These are phyloP conservation scores for Bryconaethiops microstoma DNA, from an alignment of 2,797 vertebrate species.

Conservation along the genomic window DNA sequence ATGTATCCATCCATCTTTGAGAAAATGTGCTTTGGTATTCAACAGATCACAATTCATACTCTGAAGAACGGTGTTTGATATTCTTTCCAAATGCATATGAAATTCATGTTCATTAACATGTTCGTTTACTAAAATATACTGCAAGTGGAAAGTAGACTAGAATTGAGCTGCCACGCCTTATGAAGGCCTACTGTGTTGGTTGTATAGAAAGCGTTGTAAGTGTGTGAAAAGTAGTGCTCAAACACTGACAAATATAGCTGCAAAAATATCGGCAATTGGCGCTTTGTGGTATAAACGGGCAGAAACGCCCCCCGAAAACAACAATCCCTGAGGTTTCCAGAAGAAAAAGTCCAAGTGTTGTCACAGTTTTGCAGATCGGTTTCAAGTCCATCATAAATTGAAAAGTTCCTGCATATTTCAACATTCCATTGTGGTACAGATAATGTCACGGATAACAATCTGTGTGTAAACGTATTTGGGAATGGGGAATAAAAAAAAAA, in stretches of 20 bases:
- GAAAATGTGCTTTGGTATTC: conserved; percentile 62
- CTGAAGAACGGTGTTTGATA: conserved; percentile 36
- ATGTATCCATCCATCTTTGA: conserved; percentile 52
- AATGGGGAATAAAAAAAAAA: neutral
- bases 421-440: conserved; percentile 34
- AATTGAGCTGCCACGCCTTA: conserved; percentile 84
- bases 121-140: conserved; percentile 83
- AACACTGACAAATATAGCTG: conserved; percentile 40
- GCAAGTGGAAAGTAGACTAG: conserved; percentile 84
- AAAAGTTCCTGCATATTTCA: conserved; percentile 51
- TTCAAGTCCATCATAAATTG: conserved; percentile 49
- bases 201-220: conserved; percentile 67
- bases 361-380: conserved; percentile 56
- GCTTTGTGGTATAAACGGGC: conserved; percentile 50
- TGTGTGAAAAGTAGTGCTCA: conserved; percentile 24
- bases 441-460: conserved; percentile 33
- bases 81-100: conserved; percentile 49
- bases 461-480: conserved; percentile 19
- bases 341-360: conserved; percentile 48
- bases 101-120: conserved; percentile 53
- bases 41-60: conserved; percentile 46
- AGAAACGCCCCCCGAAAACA: conserved; percentile 23
- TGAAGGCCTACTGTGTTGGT: conserved; percentile 81
- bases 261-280: conserved; percentile 53
- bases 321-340: conserved; percentile 59